These are phyloP conservation scores for Athalia rosae DNA, from an alignment of 2,888 invertebrate species.

Conservation along the genomic window DNA sequence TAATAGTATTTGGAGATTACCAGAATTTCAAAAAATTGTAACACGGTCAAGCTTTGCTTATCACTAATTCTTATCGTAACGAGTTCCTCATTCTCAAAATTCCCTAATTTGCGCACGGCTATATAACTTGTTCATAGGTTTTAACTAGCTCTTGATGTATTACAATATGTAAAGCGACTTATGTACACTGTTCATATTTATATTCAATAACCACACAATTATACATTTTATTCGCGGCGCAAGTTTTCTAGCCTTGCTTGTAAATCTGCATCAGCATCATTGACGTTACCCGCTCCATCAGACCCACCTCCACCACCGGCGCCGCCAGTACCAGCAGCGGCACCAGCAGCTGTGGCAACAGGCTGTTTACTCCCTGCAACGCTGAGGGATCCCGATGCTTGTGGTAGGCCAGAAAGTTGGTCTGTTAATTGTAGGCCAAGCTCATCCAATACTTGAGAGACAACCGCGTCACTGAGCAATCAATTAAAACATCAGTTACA, in stretches of 20 bases:
- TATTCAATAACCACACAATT: background rate
- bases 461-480: conserved; percentile 88
- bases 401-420: conserved; percentile 91
- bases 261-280: conserved; percentile 97
- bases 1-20: conserved; percentile 3
- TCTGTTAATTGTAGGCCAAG: conserved; percentile 96
- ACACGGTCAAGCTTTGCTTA: conserved; percentile 16
- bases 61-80: background rate
- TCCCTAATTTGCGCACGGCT: background rate
- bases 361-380: conserved; percentile 79
- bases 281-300: conserved; percentile 74
- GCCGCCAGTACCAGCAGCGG: conserved; percentile 71
- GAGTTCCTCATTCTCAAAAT: background rate
- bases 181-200: conserved; percentile 46
- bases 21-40: background rate
- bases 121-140: conserved; percentile 13
- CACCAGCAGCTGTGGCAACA: conserved; percentile 76
- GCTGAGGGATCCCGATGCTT: conserved; percentile 78
- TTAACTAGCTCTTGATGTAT: conserved; percentile 14
- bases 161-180: conserved; percentile 38
- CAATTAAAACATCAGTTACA: no score
- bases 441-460: conserved; percentile 97
- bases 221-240: conserved; percentile 82
- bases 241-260: conserved; percentile 97
- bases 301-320: conserved; percentile 74